These are phyloP conservation scores for Heliconius himera DNA, from an alignment of 1,140 invertebrate species.

Conservation along the genomic window DNA sequence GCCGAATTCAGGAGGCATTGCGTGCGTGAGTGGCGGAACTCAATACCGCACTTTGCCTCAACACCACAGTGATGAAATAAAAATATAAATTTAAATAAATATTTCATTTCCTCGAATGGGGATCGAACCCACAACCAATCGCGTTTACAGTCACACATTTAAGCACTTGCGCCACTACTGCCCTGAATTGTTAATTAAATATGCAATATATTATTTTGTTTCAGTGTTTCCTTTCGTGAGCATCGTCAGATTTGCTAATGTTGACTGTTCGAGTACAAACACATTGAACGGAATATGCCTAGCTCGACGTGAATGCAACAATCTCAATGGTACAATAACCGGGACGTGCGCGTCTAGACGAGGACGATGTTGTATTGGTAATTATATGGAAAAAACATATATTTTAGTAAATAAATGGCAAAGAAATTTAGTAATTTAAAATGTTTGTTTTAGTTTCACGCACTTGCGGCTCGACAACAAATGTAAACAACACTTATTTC, in stretches of 20 bases:
- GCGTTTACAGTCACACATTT: too few relatives aligned
- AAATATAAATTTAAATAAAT: too few relatives aligned
- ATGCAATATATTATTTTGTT: conserved; percentile 6
- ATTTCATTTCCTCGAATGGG: too few relatives aligned
- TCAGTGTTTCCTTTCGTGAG: conserved; percentile 87
- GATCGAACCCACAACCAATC: too few relatives aligned
- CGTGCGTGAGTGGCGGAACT: too few relatives aligned
- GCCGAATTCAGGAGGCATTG: too few relatives aligned
- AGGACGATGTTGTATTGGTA: conserved; percentile 86
- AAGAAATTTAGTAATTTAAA: not conserved
- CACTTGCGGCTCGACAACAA: conserved; percentile 85
- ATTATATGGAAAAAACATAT: not conserved
- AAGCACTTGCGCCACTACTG: too few relatives aligned
- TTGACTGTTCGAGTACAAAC: conserved; percentile 84
- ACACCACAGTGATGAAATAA: too few relatives aligned
- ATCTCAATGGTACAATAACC: conserved; percentile 85
- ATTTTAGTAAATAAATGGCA: not conserved
- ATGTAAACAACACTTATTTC: conserved; percentile 92
- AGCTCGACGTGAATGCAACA: conserved; percentile 87
- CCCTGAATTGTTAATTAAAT: too few relatives aligned
- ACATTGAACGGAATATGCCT: conserved; percentile 89
- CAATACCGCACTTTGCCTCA: too few relatives aligned
- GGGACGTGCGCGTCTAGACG: conserved; percentile 87
- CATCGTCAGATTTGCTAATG: conserved; percentile 87
- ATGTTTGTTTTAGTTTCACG: conserved; percentile 83